Base-by-base conservation (phyloP, 2,113 vertebrate species). In the Microcebus jonahi region DNA sequence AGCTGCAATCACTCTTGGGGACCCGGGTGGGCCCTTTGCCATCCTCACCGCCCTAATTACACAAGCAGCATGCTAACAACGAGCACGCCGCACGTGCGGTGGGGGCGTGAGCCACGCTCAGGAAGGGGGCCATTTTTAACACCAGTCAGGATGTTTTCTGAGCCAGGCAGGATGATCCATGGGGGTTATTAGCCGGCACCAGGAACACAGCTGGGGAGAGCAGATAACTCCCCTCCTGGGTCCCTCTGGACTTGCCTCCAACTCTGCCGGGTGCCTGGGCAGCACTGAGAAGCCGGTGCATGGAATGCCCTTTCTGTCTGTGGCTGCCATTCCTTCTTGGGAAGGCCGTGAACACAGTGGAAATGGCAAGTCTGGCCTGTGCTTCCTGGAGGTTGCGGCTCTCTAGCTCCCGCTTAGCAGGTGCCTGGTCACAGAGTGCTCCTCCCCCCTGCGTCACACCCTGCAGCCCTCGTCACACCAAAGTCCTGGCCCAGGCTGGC, bases 21-120 rank as follows among this genome's bases (percentile, higher is more conserved):
- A 98, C 98, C 98, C 93, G 97, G 97, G 97, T 98, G 99, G 98
- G 98, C 98, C 99, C 98, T 98, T 98, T 97, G 98, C 98, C 96
- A 98, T 99, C 98, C 98, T 99, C 99, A 98, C 98, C 97, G 97
- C 98, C 98, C 98, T 99, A 98, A 99, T 99, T 99, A 99, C 98
- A 98, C 98, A 98, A 97, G 97, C 98, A 98, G 98, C 98, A 98
- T 98, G 97, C 98, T 99, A 99, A 99, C 99, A 98, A 98, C 93
- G 83, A 76, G 88, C 96, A 76, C 53, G 97, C 98, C 63, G 87
- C 96, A 91, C 95, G 97, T 97, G 93, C 97, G 94, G 94, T 45
- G 57, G 17, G 1, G 96, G 97, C 87, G 88, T 97, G 81, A 84
- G 48, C 96, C 97, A 88, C 31, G 39, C 82, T 98, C 97, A 96